These are phyloP conservation scores for Homarus gammarus DNA, from an alignment of 2,888 invertebrate genomes.

Conservation along the genomic window DNA sequence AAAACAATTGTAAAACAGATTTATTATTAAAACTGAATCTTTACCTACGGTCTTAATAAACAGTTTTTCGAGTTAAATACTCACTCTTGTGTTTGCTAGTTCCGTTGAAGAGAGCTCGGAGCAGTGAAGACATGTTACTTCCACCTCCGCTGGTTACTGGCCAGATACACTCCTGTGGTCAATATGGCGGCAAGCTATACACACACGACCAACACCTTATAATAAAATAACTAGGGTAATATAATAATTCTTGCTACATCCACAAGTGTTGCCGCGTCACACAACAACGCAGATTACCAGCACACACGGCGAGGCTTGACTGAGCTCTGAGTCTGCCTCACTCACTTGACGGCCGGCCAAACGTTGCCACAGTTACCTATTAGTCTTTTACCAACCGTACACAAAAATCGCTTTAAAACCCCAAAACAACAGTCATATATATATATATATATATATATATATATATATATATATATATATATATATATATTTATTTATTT, in stretches of 20 bases:
- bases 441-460: not conserved
- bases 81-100: conserved; percentile 72
- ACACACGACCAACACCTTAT: not conserved
- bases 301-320: not conserved
- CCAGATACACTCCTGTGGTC: not conserved
- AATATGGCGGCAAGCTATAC: not conserved
- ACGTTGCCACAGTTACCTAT: conserved; percentile 25
- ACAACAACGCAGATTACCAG: not conserved
- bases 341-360: conserved; percentile 49
- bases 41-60: too few species aligned
- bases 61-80: conserved; percentile 36
- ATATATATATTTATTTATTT: not conserved
- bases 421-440: not conserved
- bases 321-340: conserved; percentile 12
- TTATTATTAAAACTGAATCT: too few species aligned
- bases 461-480: not conserved
- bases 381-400: not conserved
- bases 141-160: not conserved
- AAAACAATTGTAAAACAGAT: too few species aligned
- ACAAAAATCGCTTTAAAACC: not conserved
- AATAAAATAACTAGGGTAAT: not conserved
- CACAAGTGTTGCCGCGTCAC: conserved; percentile 7
- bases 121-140: conserved; percentile 59
- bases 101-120: conserved; percentile 61
- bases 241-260: not conserved